A percentile compares a stretch with the other conserved stretches of the same genome.
Evolutionary conservation across 2,888 invertebrate genomes (phyloP).

Genomic region (Amitus sp.): DNA sequence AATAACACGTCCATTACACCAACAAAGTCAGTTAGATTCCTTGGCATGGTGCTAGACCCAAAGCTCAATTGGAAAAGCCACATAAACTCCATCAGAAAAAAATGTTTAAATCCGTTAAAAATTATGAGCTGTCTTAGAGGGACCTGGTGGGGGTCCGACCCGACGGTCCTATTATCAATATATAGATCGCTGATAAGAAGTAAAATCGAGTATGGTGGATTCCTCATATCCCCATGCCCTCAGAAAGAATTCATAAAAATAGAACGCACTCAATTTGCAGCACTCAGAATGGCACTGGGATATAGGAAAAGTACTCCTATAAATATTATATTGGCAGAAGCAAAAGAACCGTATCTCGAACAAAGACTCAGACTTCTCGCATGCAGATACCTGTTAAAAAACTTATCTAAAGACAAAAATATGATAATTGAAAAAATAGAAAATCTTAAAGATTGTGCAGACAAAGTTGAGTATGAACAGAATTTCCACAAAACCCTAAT

Average conservation of each 20-base stretch:
- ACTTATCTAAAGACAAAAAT: slow-evolving; percentile 3
- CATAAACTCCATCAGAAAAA: not conserved
- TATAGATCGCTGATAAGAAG: slow-evolving; percentile 14
- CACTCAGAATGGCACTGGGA: slow-evolving; percentile 27
- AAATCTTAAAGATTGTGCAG: not conserved
- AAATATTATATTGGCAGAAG: slow-evolving; percentile 24
- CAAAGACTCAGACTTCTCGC: slow-evolving; percentile 13
- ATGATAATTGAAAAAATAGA: not conserved
- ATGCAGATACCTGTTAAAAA: slow-evolving; percentile 11
- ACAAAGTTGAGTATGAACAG: slow-evolving; percentile 2
- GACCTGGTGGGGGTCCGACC: slow-evolving; percentile 29
- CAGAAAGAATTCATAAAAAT: slow-evolving; percentile 12
- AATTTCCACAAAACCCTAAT: slow-evolving; percentile 14
- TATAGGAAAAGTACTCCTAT: slow-evolving; percentile 27
- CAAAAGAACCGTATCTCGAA: slow-evolving; percentile 16
- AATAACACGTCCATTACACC: not conserved
- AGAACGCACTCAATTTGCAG: slow-evolving; percentile 18
- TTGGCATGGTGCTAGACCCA: slow-evolving; percentile 20
- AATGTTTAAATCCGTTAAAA: too few relatives aligned
- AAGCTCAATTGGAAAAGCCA: slow-evolving; percentile 19
- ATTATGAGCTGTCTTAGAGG: slow-evolving; percentile 20
- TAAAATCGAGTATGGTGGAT: slow-evolving; percentile 21
- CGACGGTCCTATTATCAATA: not conserved
- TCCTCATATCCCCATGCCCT: slow-evolving; percentile 10
- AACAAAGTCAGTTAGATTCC: slow-evolving; percentile 21